Conservation (phyloP, 2,797 vertebrate genomes). For the Nasua narica region DNA sequence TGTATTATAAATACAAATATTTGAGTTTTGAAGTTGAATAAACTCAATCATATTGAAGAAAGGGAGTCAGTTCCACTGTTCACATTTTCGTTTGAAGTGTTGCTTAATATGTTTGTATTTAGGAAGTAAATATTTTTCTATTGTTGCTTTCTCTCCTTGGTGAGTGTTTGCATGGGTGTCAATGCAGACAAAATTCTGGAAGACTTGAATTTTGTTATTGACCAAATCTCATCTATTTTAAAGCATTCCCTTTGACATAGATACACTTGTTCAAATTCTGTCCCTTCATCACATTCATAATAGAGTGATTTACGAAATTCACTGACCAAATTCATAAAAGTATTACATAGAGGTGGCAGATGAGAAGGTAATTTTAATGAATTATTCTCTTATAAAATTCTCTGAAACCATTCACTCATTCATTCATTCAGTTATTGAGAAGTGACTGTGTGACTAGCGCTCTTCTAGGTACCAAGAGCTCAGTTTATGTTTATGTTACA, state of each 20-base stretch:
- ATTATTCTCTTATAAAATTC: neutral
- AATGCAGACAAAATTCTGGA: neutral
- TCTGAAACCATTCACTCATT: neutral
- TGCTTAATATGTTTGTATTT: neutral
- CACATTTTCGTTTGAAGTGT: neutral
- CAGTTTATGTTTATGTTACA: neutral
- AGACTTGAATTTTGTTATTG: neutral
- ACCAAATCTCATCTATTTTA: neutral
- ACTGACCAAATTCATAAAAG: neutral
- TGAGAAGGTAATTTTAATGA: neutral
- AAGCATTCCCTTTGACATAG: neutral
- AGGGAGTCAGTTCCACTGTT: neutral
- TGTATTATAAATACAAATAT: neutral
- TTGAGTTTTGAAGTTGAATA: neutral
- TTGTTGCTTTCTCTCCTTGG: neutral
- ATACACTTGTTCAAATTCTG: neutral
- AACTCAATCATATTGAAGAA: neutral
- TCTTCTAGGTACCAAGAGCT: neutral
- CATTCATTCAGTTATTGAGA: neutral
- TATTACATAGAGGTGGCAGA: neutral
- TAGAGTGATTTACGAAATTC: neutral
- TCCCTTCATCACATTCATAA: neutral
- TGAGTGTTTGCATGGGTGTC: neutral
- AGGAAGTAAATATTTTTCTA: neutral
- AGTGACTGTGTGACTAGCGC: neutral